Conservation (phyloP, 2,888 invertebrate species). For the Eretmocerus hayati region DNA sequence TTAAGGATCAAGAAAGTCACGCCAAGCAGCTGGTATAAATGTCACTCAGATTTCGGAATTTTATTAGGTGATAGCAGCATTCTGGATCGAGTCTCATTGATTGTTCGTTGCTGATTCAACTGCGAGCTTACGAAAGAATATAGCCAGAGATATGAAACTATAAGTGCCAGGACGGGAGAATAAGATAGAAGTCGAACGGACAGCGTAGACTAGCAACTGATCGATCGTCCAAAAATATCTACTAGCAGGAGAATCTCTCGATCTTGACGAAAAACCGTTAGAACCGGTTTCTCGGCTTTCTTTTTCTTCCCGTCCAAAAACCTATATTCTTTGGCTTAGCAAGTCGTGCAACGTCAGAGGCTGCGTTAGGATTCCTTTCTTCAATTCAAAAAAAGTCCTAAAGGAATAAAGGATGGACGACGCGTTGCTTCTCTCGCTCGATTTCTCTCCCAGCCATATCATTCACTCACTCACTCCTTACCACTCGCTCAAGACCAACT, state of each 20-base stretch:
- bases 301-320: slow-evolving; percentile 1
- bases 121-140: no score
- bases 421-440: slow-evolving; percentile 9
- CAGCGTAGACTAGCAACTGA: slow-evolving; percentile 2
- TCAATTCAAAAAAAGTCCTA: slow-evolving; percentile 18
- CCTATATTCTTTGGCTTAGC: slow-evolving; percentile 5
- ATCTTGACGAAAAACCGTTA: slow-evolving; percentile 20
- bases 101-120: no score
- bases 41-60: no score
- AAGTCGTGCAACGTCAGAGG: background rate
- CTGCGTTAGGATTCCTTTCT: slow-evolving; percentile 18
- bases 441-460: slow-evolving; percentile 8
- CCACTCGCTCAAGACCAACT: background rate
- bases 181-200: background rate
- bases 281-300: slow-evolving; percentile 11
- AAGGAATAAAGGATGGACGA: slow-evolving; percentile 12
- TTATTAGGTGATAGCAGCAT: no score
- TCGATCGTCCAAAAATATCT: slow-evolving; percentile 16
- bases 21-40: no score
- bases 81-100: no score
- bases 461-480: background rate
- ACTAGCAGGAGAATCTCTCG: slow-evolving; percentile 8
- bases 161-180: background rate
- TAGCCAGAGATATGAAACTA: background rate
- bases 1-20: no score